Evolutionary conservation across 2,797 vertebrate species (phyloP).

Genomic region (Coluber constrictor): DNA sequence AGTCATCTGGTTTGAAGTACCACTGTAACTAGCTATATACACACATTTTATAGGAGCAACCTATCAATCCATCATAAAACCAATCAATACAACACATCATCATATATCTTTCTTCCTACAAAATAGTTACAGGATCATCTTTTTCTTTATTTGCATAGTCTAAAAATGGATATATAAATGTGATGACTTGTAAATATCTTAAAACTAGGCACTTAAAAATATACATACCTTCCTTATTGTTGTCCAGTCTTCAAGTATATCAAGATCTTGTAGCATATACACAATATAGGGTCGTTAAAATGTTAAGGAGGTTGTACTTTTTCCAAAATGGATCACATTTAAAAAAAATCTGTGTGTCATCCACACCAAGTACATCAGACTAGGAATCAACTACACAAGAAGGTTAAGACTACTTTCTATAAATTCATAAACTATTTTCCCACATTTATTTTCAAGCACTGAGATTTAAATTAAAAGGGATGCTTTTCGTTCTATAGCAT

Average conservation of each 20-base stretch:
- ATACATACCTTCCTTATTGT: slow-evolving; percentile 90
- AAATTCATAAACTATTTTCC: background rate
- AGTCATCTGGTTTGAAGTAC: background rate
- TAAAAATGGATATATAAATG: background rate
- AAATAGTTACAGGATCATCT: background rate
- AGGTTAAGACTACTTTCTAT: background rate
- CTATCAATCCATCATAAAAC: background rate
- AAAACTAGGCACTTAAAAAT: slow-evolving; percentile 11
- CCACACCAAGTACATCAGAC: background rate
- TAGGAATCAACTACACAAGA: background rate
- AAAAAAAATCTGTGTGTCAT: background rate
- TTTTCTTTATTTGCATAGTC: background rate
- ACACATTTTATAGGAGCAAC: background rate
- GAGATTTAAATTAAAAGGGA: background rate
- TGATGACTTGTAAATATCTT: background rate
- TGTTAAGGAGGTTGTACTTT: slow-evolving; percentile 70
- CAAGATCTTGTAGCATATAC: slow-evolving; percentile 97
- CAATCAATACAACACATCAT: background rate
- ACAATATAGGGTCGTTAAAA: slow-evolving; percentile 93
- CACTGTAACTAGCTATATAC: background rate
- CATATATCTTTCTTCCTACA: background rate
- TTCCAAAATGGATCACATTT: background rate
- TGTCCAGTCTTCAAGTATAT: slow-evolving; percentile 98
- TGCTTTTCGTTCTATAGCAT: background rate
- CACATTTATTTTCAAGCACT: background rate